These are phyloP conservation scores for Coleophora deauratella DNA, from an alignment of 2,888 invertebrate species.

Conservation along the genomic window DNA sequence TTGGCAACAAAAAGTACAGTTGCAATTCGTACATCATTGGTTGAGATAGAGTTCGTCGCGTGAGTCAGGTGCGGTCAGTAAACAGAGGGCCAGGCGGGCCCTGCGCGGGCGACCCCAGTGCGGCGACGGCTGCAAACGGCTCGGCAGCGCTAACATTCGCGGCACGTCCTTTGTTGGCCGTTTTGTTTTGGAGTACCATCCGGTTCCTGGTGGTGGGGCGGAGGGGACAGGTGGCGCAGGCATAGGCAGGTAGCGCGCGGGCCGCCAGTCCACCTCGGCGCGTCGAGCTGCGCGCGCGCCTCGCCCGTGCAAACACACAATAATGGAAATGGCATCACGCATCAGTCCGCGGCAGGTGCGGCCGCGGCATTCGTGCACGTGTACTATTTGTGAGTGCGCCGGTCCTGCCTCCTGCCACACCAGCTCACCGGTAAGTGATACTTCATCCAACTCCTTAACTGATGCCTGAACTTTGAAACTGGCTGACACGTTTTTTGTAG, in stretches of 20 bases:
- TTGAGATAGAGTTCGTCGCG: constrained; percentile 34
- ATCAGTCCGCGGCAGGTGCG: constrained; percentile 72
- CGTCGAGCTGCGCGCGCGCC: constrained; percentile 65
- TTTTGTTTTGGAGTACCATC: constrained; percentile 73
- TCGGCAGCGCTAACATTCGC: constrained; percentile 66
- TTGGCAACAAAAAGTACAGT: constrained; percentile 28
- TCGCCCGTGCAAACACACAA: constrained; percentile 44
- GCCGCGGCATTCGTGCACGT: constrained; percentile 67
- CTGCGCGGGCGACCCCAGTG: constrained; percentile 36
- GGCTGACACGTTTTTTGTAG: constrained; percentile 41
- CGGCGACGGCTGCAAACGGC: constrained; percentile 36
- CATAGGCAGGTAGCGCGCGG: constrained; percentile 58
- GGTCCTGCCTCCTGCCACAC: constrained; percentile 41
- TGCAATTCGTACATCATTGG: constrained; percentile 23
- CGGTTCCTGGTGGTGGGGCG: constrained; percentile 68
- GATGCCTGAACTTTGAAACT: constrained; percentile 31
- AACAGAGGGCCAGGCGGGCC: constrained; percentile 37
- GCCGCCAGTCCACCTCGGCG: constrained; percentile 60
- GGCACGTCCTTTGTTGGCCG: constrained; percentile 72
- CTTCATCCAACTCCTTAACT: constrained; percentile 31
- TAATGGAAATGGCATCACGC: constrained; percentile 63
- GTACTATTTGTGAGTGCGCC: constrained; percentile 71
- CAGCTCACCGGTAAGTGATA: constrained; percentile 45
- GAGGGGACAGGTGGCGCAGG: constrained; percentile 70
- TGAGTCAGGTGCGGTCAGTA: constrained; percentile 58